Base-by-base conservation (phyloP, 2,888 invertebrate genomes). In the Sphecodes monilicornis region DNA sequence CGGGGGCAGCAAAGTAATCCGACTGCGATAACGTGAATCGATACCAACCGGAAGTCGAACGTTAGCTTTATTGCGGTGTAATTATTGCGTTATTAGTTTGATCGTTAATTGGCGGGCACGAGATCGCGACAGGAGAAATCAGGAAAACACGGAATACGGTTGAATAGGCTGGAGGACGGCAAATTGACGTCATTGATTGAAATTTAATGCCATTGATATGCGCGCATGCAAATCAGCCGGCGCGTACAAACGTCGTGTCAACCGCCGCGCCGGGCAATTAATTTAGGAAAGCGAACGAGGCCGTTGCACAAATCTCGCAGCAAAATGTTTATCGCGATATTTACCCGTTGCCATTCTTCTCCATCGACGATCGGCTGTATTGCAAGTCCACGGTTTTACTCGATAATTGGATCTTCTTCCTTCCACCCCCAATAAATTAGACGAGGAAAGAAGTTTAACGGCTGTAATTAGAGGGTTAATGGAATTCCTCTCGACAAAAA, bases 201-300 rank as follows among this genome's bases (percentile, higher is more conserved):
- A 72, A 82, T 82, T 82, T 82, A 82, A 82, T 82, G 82, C 39
- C 71, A 82, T 66, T 66, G 82, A 82, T 82, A 82, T 76, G 82
- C 54, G 29, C 60, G 54, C 39, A 46, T 82, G 81, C 54, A 76
- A 82, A 82, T 82, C 82, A 22, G 39, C 32, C 43, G 18, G 64
- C 5, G 39, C 66, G 50, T 43, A 39, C 68, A 76, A 68, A 69
- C 54, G 54, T 71, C 75, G 64, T 32, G 70, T 66, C 71, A 39
- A 8, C 54, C 11, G 41, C n/a, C 68, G 36, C 11, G 41, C n/a
- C 68, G 36, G 69, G 50, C 80, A 72, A 82, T 64, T 71, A 71
- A 76, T 82, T 82, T 41, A 1, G 43, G 41, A 60, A 13, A 80
- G 32, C 32, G 79, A 60, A 41, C 68, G 43, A 72, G 22, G 57